Base-by-base conservation (phyloP, 2,888 invertebrate genomes). In the Tenthredo amoena region DNA sequence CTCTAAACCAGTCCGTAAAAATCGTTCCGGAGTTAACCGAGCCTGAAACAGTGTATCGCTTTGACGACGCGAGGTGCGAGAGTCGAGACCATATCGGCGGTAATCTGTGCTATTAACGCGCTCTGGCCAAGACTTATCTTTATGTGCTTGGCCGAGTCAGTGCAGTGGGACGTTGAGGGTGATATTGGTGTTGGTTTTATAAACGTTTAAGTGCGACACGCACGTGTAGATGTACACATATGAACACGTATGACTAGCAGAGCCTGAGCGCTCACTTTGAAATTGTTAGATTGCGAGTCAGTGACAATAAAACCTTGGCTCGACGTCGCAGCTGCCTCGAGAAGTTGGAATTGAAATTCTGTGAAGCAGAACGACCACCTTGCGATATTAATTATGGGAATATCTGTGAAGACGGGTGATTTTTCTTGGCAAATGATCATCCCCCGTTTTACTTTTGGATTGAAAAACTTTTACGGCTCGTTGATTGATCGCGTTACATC, bases 31-130 rank as follows among this genome's bases (percentile, higher is more conserved):
- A 21, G 15, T 31, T 26, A 18, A 77, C 72, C 10, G 77, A 50
- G 31, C 47, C 47, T 77, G 77, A 77, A 77, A 77, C 77, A 77
- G 50, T 77, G 77, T 77, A 77, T 77, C 77, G 77, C 77, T 77
- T 77, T 77, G 77, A 77, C 50, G 55, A 55, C 47, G 12, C 34
- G 47, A 77, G 77, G 77, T 77, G 77, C 77, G 77, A 77, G n/a
- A n/a, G n/a, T n/a, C n/a, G n/a, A n/a, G 77, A 77, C 55, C 50
- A 77, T 77, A 84, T 84, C 84, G 77, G 31, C 77, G 55, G 50
- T 55, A 84, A 76, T 77, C 84, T 76, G 40, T 76, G 79, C 85
- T 81, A 85, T 85, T 85, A 79, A 77, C 85, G 37, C 62, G 77
- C 68, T 47, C 47, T 40, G 81, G 81, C 40, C 58, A 62, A 37